phyloP scores from a whole-genome alignment of 1,140 invertebrate species.

The Zaprionus tsacasi region DNA sequence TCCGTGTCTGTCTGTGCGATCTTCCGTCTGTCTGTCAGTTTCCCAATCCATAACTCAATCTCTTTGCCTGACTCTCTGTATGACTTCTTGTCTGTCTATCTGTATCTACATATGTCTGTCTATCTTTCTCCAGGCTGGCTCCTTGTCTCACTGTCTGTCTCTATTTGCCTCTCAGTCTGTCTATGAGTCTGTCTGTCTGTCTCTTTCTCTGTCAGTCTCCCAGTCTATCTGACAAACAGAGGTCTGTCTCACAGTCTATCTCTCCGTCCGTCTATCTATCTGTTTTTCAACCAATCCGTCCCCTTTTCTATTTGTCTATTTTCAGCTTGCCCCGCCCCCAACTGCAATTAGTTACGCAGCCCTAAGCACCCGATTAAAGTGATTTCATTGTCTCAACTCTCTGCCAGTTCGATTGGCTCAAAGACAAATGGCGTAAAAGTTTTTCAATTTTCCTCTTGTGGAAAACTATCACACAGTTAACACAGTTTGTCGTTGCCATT shows the following conservation, averaged over 20 bases:
- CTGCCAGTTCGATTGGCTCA: conserved; percentile 26
- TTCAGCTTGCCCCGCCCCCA: background rate
- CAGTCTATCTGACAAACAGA: too few relatives aligned
- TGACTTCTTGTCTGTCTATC: background rate
- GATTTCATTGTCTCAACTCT: conserved; percentile 25
- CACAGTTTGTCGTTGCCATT: conserved; percentile 18
- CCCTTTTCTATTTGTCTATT: too few relatives aligned
- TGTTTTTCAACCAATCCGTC: background rate
- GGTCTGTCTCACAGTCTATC: background rate
- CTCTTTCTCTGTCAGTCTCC: too few relatives aligned
- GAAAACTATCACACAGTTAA: conserved; percentile 36
- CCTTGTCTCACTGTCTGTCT: background rate
- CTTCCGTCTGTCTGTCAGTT: too few relatives aligned
- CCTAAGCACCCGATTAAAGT: conserved; percentile 25
- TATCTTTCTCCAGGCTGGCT: background rate
- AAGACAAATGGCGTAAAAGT: conserved; percentile 43
- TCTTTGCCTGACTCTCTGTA: too few relatives aligned
- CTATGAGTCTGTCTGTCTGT: too few relatives aligned
- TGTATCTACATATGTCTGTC: background rate
- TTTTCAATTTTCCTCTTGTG: conserved; percentile 55
- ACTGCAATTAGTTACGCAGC: conserved; percentile 15
- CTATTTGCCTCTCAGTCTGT: background rate
- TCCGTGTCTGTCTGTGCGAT: too few relatives aligned
- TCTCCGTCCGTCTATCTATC: background rate
- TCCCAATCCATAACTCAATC: too few relatives aligned